Evolutionary conservation across 2,797 vertebrate genomes (phyloP).

Genomic region (Ctenosaura bakeri): DNA sequence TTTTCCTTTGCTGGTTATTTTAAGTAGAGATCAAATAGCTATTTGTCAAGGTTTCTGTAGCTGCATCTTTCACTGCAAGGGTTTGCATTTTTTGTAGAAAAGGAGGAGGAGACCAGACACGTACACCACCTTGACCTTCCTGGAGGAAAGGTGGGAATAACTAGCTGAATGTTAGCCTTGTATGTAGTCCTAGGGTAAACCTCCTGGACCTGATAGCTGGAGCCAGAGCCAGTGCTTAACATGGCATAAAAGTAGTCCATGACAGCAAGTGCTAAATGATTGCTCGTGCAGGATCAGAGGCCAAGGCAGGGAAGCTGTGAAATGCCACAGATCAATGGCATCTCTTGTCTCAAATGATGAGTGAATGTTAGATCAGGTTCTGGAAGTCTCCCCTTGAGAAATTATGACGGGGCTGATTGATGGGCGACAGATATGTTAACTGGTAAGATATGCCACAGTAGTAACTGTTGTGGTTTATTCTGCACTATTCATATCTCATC

Average conservation of each 20-base stretch:
- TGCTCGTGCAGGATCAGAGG: background rate
- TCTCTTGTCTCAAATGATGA: conserved; percentile 3
- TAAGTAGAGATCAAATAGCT: background rate
- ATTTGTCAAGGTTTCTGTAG: too few species aligned
- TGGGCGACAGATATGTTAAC: background rate
- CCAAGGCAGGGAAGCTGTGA: background rate
- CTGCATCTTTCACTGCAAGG: background rate
- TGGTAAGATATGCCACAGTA: background rate
- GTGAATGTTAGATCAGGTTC: background rate
- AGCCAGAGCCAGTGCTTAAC: background rate
- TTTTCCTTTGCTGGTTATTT: background rate
- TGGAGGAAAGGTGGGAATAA: too few species aligned
- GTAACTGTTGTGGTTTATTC: background rate
- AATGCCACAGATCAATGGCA: conserved; percentile 35
- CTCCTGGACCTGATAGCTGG: too few species aligned
- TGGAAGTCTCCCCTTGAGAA: background rate
- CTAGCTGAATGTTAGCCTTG: too few species aligned
- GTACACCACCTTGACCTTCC: too few species aligned
- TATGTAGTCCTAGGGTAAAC: too few species aligned
- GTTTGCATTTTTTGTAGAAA: too few species aligned
- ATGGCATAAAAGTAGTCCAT: background rate
- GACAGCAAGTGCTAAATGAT: conserved; percentile 7
- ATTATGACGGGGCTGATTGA: background rate
- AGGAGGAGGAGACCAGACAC: too few species aligned
- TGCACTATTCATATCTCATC: background rate